A percentile compares a stretch with the other conserved stretches of the same genome.
These are phyloP conservation scores for Nycticebus coucang DNA, from an alignment of 2,113 vertebrate species.

Conservation along the genomic window DNA sequence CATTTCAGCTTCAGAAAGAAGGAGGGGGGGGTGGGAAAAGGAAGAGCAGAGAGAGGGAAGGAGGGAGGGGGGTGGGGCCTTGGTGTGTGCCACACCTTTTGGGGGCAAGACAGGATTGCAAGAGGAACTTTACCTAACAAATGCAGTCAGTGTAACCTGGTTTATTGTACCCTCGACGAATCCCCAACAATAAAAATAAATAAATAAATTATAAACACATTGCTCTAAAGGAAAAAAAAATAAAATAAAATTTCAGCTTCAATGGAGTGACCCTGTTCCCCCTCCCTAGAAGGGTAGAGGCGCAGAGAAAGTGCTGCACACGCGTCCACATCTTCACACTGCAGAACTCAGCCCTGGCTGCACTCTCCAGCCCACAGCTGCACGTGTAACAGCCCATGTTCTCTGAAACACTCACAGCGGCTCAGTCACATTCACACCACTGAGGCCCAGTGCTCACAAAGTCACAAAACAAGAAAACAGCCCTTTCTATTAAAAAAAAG, in stretches of 20 bases:
- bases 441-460: not conserved
- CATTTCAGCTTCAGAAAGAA: not conserved
- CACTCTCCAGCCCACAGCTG: not conserved
- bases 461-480: not conserved
- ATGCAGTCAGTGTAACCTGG: no score
- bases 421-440: not conserved
- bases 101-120: no score
- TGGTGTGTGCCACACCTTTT: no score
- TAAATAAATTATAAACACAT: no score
- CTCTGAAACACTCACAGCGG: not conserved
- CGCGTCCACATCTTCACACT: accelerated
- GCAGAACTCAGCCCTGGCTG: not conserved
- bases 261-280: not conserved
- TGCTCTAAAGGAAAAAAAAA: no score
- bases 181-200: no score
- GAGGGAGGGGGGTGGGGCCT: no score
- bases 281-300: slow-evolving; percentile 11
- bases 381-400: slow-evolving; percentile 3
- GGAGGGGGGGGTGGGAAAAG: no score
- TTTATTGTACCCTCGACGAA: no score
- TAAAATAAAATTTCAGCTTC: not conserved
- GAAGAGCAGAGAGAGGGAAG: no score
- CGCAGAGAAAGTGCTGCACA: not conserved
- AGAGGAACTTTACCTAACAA: no score
- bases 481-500: slow-evolving; percentile 59